phyloP scores from a whole-genome alignment of 2,888 invertebrate species.

The Meandrusa payeni region DNA sequence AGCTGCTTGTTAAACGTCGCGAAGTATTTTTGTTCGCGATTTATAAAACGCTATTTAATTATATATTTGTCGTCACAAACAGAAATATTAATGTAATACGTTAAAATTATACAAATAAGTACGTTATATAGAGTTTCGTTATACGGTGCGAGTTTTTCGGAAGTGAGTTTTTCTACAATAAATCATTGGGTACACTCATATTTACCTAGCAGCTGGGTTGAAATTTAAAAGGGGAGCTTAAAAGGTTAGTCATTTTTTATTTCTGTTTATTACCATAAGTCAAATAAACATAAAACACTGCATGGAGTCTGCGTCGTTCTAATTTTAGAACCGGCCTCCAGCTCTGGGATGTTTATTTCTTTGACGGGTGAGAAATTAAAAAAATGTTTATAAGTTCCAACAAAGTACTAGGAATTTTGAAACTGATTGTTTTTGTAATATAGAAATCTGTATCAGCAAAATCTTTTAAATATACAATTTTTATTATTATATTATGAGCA shows the following conservation, averaged over 20 bases:
- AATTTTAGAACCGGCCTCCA: constrained; percentile 25
- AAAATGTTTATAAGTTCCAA: too few relatives aligned
- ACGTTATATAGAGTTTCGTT: not conserved
- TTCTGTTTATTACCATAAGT: constrained; percentile 2
- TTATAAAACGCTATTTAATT: not conserved
- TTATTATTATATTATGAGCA: too few relatives aligned
- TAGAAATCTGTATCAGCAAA: too few relatives aligned
- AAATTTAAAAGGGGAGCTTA: constrained; percentile 2
- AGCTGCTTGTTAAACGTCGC: constrained; percentile 9
- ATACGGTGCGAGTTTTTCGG: constrained; percentile 1
- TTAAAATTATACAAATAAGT: constrained; percentile 4
- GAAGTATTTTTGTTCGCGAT: constrained; percentile 1
- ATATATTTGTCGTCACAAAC: not conserved
- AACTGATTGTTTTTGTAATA: too few relatives aligned
- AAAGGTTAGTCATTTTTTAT: constrained; percentile 12
- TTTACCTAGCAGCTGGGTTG: not conserved
- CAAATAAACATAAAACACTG: constrained; percentile 15
- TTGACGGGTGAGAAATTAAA: too few relatives aligned
- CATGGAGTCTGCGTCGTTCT: constrained; percentile 18
- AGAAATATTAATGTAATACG: not conserved
- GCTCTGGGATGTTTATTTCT: constrained; percentile 18
- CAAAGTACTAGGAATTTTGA: too few relatives aligned
- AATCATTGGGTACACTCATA: constrained; percentile 1
- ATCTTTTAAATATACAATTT: too few relatives aligned
- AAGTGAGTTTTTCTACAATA: constrained; percentile 10